phyloP scores from a whole-genome alignment of 2,888 invertebrate genomes.

The Hipparchia semele region DNA sequence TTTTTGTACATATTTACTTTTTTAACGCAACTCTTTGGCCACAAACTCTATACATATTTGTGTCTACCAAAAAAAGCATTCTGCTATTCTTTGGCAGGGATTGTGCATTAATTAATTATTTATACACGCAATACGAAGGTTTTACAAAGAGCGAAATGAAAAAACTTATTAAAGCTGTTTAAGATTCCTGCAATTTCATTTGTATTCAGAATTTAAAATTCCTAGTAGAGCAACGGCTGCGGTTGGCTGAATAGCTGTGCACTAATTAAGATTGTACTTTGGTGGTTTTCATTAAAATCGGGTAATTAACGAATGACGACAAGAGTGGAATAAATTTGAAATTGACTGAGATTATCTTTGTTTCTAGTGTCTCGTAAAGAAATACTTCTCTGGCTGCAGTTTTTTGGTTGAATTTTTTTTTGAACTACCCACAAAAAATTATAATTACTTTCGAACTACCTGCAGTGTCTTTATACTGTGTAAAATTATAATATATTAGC shows the following conservation, averaged over 20 bases:
- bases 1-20: too few relatives aligned
- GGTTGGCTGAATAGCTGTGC: slow-evolving; percentile 24
- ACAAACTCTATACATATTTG: too few relatives aligned
- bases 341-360: neutral
- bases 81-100: neutral
- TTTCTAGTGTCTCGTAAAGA: slow-evolving; percentile 5
- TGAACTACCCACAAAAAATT: too few relatives aligned
- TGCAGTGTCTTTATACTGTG: too few relatives aligned
- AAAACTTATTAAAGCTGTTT: slow-evolving; percentile 27
- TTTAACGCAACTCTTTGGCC: too few relatives aligned
- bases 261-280: slow-evolving; percentile 30
- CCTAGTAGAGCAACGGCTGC: slow-evolving; percentile 21
- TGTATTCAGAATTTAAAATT: slow-evolving; percentile 33
- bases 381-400: neutral
- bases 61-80: neutral
- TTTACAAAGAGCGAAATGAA: neutral
- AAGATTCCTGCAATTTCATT: slow-evolving; percentile 32
- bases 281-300: slow-evolving; percentile 26
- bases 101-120: neutral
- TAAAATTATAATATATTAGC: too few relatives aligned
- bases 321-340: slow-evolving; percentile 24
- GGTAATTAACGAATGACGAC: slow-evolving; percentile 25
- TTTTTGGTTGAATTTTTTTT: too few relatives aligned
- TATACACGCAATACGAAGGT: slow-evolving; percentile 7
- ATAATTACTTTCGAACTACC: too few relatives aligned